Conservation (phyloP, 2,113 vertebrate species). For the Oxyura jamaicensis region DNA sequence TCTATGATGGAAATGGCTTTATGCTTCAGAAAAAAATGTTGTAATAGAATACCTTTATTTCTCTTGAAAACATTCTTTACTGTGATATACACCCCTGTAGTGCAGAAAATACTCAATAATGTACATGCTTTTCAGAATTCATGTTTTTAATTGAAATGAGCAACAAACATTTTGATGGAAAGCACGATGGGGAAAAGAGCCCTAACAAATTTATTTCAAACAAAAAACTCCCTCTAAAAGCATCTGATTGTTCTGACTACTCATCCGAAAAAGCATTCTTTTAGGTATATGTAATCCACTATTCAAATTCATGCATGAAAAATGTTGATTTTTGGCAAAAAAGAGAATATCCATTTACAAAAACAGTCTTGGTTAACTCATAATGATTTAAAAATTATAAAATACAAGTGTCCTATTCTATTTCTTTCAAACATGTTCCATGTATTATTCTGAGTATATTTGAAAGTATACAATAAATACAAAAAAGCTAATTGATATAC, state of each 20-base stretch:
- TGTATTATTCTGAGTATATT: not conserved
- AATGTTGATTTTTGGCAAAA: not conserved
- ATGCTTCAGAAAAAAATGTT: not conserved
- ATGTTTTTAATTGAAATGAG: conserved; percentile 19
- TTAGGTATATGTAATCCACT: not conserved
- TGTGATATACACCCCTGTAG: not conserved
- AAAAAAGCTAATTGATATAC: not conserved
- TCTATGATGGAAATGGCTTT: not conserved
- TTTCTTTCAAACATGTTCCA: not conserved
- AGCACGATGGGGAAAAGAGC: not conserved
- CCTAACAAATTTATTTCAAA: not conserved
- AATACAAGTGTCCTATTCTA: not conserved
- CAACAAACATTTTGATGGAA: not conserved
- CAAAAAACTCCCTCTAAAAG: not conserved
- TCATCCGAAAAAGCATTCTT: not conserved
- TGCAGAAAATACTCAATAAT: not conserved
- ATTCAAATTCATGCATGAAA: not conserved
- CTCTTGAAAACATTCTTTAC: not conserved
- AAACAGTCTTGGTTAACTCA: not conserved
- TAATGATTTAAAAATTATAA: not conserved
- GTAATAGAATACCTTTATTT: not conserved
- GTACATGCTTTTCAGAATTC: not conserved
- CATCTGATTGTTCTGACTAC: not conserved
- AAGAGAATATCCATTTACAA: not conserved
- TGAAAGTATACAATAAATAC: not conserved